Percentiles rank a stretch among this genome's conserved stretches.
Conservation (phyloP, 2,797 vertebrate species). For the Molothrus ater region DNA sequence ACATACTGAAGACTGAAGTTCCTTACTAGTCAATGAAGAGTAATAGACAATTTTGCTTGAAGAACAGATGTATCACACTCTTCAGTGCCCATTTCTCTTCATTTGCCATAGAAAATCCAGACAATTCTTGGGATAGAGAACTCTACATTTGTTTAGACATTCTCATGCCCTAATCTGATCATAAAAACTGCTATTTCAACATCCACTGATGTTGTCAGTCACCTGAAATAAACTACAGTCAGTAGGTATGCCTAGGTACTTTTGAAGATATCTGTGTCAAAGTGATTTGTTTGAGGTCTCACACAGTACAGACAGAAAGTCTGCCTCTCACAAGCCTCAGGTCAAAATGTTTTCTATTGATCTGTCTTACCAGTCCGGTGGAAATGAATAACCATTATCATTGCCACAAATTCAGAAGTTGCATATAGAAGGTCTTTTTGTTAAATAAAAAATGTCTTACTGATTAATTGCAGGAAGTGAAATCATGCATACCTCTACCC, state of each 20-base stretch:
- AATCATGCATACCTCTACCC: neutral
- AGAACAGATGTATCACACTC: neutral
- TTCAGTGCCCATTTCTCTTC: neutral
- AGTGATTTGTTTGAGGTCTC: constrained; percentile 56
- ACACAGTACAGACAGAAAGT: constrained; percentile 30
- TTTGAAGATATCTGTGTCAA: neutral
- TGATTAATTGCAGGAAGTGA: constrained; percentile 27
- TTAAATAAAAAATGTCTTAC: neutral
- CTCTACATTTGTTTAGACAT: neutral
- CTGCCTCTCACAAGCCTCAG: constrained; percentile 23
- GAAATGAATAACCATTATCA: constrained; percentile 28
- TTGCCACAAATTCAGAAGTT: neutral
- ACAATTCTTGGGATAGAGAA: neutral
- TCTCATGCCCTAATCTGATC: neutral
- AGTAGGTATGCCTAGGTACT: neutral
- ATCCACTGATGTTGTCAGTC: neutral
- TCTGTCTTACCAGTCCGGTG: constrained; percentile 8
- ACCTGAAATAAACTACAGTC: neutral
- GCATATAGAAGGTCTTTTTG: neutral
- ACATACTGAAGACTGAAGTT: neutral
- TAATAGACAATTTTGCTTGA: neutral
- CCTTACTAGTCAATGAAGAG: neutral
- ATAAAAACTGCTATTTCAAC: neutral
- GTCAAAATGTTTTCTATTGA: constrained; percentile 47
- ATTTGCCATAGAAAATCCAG: neutral